Evolutionary conservation across 2,113 vertebrate species (phyloP).

Genomic region (Brachypodius melanocephalos): DNA sequence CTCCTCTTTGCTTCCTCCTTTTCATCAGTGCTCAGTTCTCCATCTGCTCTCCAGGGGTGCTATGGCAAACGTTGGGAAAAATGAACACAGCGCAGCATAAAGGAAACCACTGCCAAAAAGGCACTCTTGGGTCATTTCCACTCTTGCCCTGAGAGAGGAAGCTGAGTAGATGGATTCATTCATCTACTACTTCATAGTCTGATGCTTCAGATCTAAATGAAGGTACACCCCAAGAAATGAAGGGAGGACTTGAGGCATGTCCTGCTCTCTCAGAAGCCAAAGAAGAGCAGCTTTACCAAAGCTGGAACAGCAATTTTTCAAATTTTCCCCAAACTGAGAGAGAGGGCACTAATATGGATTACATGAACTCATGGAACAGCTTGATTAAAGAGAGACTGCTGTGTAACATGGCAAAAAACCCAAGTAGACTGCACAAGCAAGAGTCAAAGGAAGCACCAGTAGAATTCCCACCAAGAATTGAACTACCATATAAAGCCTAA

Average conservation of each 20-base stretch:
- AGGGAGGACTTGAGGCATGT: neutral
- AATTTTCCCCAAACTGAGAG: neutral
- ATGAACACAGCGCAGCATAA: neutral
- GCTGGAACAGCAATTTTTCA: neutral
- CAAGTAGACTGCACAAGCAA: neutral
- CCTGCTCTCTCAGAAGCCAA: neutral
- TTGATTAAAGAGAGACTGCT: neutral
- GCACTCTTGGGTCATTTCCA: neutral
- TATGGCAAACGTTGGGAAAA: neutral
- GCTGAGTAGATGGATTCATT: neutral
- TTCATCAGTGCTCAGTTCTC: neutral
- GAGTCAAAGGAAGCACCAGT: neutral
- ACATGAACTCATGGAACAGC: neutral
- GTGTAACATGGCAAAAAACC: neutral
- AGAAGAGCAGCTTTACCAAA: neutral
- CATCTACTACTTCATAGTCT: neutral
- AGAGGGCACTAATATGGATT: neutral
- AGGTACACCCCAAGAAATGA: fast-evolving
- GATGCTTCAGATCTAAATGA: neutral
- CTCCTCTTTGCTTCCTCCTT: neutral
- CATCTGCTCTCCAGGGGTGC: neutral
- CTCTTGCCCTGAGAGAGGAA: neutral
- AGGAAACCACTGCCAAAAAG: neutral
- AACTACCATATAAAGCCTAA: neutral
- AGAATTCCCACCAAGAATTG: neutral